These are phyloP conservation scores for Columba livia DNA, from an alignment of 2,113 vertebrate species.

Conservation along the genomic window DNA sequence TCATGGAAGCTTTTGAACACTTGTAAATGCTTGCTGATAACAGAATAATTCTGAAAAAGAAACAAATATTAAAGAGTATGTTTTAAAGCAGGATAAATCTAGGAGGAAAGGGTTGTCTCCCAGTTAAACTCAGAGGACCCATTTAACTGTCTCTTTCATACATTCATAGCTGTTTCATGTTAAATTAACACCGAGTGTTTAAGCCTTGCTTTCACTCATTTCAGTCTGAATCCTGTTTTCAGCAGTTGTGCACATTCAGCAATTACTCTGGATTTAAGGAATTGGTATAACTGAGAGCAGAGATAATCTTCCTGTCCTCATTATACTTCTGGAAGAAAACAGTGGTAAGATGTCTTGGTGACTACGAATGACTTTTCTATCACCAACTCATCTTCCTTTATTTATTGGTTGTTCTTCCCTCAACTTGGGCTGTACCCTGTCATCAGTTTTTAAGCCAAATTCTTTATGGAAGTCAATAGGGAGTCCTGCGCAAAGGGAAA, in stretches of 20 bases:
- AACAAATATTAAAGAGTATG: background rate
- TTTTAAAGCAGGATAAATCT: background rate
- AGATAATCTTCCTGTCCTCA: background rate
- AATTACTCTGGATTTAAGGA: background rate
- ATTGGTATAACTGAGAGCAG: background rate
- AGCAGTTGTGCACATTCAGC: background rate
- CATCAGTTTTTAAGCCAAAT: conserved; percentile 47
- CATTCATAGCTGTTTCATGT: background rate
- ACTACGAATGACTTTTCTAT: background rate
- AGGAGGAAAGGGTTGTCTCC: background rate
- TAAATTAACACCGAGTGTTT: background rate
- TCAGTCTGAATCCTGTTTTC: background rate
- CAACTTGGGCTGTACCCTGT: background rate
- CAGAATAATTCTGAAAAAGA: background rate
- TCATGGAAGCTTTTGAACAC: conserved; percentile 7
- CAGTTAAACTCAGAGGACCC: background rate
- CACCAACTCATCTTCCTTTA: conserved; percentile 23
- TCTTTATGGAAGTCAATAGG: conserved; percentile 36
- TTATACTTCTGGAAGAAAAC: background rate
- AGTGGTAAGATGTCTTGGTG: background rate
- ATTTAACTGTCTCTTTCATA: background rate
- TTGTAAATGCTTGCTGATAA: background rate
- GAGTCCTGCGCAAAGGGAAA: conserved; percentile 65
- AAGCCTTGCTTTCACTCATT: background rate
- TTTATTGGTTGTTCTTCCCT: conserved; percentile 47